Conservation (phyloP, 1,140 invertebrate species). For the Oryctes rhinoceros region DNA sequence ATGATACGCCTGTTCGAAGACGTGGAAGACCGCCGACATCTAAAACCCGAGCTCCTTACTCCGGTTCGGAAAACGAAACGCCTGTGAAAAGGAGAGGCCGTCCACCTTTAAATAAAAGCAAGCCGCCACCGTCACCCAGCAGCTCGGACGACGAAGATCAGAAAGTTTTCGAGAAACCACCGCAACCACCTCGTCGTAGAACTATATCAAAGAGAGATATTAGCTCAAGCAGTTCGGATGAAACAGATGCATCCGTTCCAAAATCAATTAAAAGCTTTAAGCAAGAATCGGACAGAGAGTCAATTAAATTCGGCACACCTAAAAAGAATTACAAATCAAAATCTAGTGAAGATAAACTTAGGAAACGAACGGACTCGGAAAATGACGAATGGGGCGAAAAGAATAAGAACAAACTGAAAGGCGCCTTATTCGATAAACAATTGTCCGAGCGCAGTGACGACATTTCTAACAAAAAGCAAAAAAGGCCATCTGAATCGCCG, state of each 20-base stretch:
- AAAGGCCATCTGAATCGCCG: slow-evolving; percentile 44
- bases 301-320: slow-evolving; percentile 40
- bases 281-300: slow-evolving; percentile 43
- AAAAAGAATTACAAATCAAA: slow-evolving; percentile 37
- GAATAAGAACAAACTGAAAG: slow-evolving; percentile 51
- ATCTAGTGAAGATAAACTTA: slow-evolving; percentile 47
- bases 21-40: slow-evolving; percentile 60
- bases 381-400: slow-evolving; percentile 55
- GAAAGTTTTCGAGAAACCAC: slow-evolving; percentile 48
- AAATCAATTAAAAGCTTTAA: slow-evolving; percentile 34
- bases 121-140: slow-evolving; percentile 49
- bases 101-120: slow-evolving; percentile 42
- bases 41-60: slow-evolving; percentile 50
- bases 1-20: slow-evolving; percentile 46
- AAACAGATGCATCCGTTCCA: not conserved
- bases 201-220: slow-evolving; percentile 49
- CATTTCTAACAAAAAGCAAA: slow-evolving; percentile 43
- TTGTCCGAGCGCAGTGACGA: slow-evolving; percentile 26
- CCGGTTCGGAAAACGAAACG: slow-evolving; percentile 43
- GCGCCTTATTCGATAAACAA: slow-evolving; percentile 49
- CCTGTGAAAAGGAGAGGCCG: slow-evolving; percentile 39
- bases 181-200: slow-evolving; percentile 45
- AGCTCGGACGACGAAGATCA: slow-evolving; percentile 57
- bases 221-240: slow-evolving; percentile 35
- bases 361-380: slow-evolving; percentile 50